Base-by-base conservation (phyloP, 2,888 invertebrate genomes). In the Alloscopus bannaensis region DNA sequence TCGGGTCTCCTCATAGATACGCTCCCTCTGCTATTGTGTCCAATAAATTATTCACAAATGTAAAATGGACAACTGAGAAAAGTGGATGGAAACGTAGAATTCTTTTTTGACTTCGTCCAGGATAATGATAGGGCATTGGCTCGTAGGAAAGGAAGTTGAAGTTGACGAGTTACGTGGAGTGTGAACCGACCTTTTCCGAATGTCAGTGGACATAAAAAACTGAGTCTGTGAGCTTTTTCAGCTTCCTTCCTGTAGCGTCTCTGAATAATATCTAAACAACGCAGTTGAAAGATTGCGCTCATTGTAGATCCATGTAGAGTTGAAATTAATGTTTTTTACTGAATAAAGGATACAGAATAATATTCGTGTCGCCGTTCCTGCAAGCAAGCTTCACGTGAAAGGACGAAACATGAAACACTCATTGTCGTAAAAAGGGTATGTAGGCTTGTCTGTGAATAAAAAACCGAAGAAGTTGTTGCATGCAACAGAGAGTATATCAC, bases 31-130 rank as follows among this genome's bases (percentile, higher is more conserved):
- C 18, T 6, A 6, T 47, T 47, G 45, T 31, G 11, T 62, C 16
- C 62, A 4, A 71, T 71, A 62, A 71, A 71, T 62, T 62, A 71
- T 71, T 71, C 71, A 71, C 42, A 24, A 47, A 60, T 1, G 57
- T 59, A 71, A 62, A 71, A 71, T 55, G 50, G 62, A 8, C 71
- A 71, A 36, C 42, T 71, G 18, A 45, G 28, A 40, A 36, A 64
- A 29, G 20, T 28, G 47, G n/a, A 6, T 13, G 28, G 28, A 8
- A 55, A 55, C 24, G 55, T 55, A 26, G 28, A 71, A 29, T 20
- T 31, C 20, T 3, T 11, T 8, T 36, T 42, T 22, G 40, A 24
- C 1, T 2, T 1, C 52, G 28, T 24, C 6, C 47, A 55, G 40
- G 8, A 55, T 55, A 55, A 55, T 55, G 20, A 55, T 22, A 55